These are phyloP conservation scores for Hypotaenidia philippensis DNA, from an alignment of 2,797 vertebrate species.

Conservation along the genomic window DNA sequence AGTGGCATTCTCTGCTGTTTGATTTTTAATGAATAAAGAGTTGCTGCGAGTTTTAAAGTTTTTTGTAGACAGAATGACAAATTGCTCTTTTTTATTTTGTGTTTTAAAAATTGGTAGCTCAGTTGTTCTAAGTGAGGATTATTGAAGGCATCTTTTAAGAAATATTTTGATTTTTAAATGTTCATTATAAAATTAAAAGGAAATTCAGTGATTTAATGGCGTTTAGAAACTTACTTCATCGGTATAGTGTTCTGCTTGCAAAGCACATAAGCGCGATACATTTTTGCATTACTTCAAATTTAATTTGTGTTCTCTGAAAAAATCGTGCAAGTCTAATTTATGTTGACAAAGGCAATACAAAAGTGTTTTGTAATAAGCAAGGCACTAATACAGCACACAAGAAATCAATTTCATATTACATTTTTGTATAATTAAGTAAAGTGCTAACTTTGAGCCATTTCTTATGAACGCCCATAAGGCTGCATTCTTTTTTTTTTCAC, in stretches of 20 bases:
- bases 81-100: background rate
- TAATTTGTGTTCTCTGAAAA: constrained; percentile 20
- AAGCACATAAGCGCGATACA: background rate
- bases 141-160: background rate
- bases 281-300: constrained; percentile 27
- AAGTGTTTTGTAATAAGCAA: constrained; percentile 51
- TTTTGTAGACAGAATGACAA: background rate
- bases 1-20: constrained; percentile 12
- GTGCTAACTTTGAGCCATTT: background rate
- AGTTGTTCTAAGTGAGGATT: background rate
- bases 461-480: background rate
- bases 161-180: background rate
- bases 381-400: background rate
- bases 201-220: background rate
- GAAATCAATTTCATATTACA: constrained; percentile 41
- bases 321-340: constrained; percentile 43
- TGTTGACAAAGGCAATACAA: constrained; percentile 47
- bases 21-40: constrained; percentile 34
- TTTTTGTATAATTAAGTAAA: constrained; percentile 62
- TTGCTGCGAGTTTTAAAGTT: background rate
- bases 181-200: background rate
- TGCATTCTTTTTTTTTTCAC: background rate
- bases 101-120: background rate
- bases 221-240: constrained; percentile 4
- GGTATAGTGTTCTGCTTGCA: background rate